These are phyloP conservation scores for Ceratoteleas bidentatus DNA, from an alignment of 1,140 invertebrate species.

Conservation along the genomic window DNA sequence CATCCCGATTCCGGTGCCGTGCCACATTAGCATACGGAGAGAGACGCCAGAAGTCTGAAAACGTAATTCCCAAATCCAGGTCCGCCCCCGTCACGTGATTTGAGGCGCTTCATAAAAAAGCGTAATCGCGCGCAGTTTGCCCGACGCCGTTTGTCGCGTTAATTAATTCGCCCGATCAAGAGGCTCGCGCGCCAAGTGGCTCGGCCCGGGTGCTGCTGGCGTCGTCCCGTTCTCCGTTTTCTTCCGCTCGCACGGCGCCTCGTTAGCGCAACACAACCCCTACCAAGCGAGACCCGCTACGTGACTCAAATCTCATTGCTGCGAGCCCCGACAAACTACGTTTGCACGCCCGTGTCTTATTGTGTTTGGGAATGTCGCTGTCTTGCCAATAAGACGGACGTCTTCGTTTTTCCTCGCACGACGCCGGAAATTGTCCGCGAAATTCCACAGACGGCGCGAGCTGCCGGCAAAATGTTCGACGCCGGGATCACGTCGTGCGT, in stretches of 20 bases:
- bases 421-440: constrained; percentile 27
- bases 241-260: constrained; percentile 67
- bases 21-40: too few species aligned
- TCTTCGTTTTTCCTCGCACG: constrained; percentile 42
- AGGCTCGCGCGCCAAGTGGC: constrained; percentile 61
- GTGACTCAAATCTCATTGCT: constrained; percentile 79
- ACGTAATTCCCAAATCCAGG: constrained; percentile 33
- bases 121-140: constrained; percentile 42
- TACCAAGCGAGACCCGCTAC: constrained; percentile 72
- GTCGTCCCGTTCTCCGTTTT: too few species aligned
- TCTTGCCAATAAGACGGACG: constrained; percentile 58
- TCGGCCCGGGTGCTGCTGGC: too few species aligned
- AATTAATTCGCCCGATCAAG: constrained; percentile 67
- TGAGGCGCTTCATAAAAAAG: constrained; percentile 50
- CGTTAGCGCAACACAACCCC: constrained; percentile 75
- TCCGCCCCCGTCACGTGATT: constrained; percentile 54
- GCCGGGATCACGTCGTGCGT: background rate
- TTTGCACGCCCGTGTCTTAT: constrained; percentile 64
- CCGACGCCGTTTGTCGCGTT: constrained; percentile 59
- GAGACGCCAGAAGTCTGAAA: constrained; percentile 6
- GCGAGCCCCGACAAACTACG: constrained; percentile 65
- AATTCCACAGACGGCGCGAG: constrained; percentile 14
- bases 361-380: constrained; percentile 62
- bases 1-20: too few species aligned
- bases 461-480: constrained; percentile 1